A percentile compares a stretch with the other conserved stretches of the same genome.
Evolutionary conservation across 2,113 vertebrate genomes (phyloP).

Genomic region (Lophura nycthemera): DNA sequence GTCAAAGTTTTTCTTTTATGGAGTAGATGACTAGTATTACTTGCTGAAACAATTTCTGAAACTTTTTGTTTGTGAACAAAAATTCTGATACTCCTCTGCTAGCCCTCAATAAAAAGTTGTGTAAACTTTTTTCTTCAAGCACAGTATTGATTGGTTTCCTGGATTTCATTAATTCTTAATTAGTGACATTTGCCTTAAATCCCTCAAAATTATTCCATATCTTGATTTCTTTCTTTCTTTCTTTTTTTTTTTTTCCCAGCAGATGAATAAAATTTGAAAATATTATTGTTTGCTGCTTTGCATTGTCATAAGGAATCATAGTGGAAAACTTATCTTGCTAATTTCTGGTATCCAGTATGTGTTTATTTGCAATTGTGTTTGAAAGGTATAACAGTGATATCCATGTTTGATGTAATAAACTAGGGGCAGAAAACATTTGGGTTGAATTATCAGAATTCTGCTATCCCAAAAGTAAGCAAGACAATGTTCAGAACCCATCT

Average conservation of each 20-base stretch:
- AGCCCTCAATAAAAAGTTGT: not conserved
- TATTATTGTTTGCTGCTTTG: not conserved
- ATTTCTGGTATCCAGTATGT: not conserved
- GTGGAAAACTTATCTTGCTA: not conserved
- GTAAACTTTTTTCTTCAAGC: not conserved
- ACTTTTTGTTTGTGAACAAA: not conserved
- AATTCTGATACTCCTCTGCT: not conserved
- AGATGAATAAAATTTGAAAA: not conserved
- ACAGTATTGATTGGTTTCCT: not conserved
- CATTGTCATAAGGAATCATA: not conserved
- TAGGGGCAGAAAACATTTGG: not conserved
- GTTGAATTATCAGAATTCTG: not conserved
- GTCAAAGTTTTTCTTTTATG: not conserved
- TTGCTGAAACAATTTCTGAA: not conserved
- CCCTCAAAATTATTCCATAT: not conserved
- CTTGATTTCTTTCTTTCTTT: not conserved
- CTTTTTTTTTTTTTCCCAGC: not conserved
- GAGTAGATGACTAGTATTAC: not conserved
- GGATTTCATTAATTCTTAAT: not conserved
- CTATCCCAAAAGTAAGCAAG: not conserved
- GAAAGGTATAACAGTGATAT: not conserved
- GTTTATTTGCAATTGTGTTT: not conserved
- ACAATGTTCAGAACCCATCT: not conserved
- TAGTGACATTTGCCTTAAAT: not conserved
- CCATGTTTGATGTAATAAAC: not conserved